phyloP scores from a whole-genome alignment of 2,113 vertebrate species.

The Corapipo altera region DNA sequence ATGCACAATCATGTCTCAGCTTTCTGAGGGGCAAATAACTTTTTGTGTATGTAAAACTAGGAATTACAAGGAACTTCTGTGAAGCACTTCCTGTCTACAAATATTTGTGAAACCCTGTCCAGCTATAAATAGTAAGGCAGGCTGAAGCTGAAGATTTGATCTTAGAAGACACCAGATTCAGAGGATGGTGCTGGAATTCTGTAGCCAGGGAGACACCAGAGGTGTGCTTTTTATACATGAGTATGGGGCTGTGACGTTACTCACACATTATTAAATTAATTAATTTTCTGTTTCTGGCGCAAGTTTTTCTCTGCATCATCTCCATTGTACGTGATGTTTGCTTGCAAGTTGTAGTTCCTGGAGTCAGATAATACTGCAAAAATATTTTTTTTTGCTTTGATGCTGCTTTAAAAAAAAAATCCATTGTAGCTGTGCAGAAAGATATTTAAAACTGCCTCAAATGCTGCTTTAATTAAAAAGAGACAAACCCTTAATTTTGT shows the following conservation, averaged over 20 bases:
- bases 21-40: not conserved
- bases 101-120: not conserved
- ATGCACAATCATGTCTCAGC: not conserved
- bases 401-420: not conserved
- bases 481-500: not conserved
- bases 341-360: not conserved
- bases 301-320: not conserved
- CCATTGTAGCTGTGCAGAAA: not conserved
- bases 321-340: not conserved
- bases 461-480: not conserved
- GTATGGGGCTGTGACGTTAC: not conserved
- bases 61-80: not conserved
- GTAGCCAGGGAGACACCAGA: not conserved
- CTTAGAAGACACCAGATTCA: not conserved
- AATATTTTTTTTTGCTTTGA: not conserved
- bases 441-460: not conserved
- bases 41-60: not conserved
- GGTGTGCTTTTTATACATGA: not conserved
- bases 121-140: not conserved
- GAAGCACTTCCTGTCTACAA: not conserved
- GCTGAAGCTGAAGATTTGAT: not conserved
- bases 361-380: not conserved
- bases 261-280: not conserved
- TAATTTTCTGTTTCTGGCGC: not conserved
- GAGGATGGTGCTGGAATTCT: not conserved